Conservation (phyloP, 2,888 invertebrate species). For the Leptinotarsa juncta region DNA sequence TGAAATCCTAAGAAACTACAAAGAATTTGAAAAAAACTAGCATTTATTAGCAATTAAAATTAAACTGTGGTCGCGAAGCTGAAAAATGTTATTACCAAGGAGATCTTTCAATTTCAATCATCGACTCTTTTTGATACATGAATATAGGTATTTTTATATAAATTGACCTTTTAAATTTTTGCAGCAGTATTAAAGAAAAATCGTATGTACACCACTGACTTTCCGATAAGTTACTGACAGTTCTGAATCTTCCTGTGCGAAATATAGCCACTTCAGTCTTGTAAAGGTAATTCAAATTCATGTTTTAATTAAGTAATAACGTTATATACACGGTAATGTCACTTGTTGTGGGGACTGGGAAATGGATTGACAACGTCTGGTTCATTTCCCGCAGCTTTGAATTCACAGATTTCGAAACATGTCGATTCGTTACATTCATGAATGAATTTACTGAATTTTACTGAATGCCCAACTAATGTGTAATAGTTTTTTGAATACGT, state of each 20-base stretch:
- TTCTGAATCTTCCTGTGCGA: constrained; percentile 29
- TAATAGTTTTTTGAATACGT: too few species aligned
- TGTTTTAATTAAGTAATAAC: constrained; percentile 64
- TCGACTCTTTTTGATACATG: too few species aligned
- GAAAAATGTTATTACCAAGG: too few species aligned
- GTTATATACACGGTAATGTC: constrained; percentile 57
- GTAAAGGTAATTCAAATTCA: constrained; percentile 62
- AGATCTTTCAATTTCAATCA: too few species aligned
- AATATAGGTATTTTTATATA: too few species aligned
- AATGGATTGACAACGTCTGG: constrained; percentile 11
- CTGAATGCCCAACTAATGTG: too few species aligned
- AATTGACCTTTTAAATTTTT: too few species aligned
- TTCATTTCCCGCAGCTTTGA: neutral
- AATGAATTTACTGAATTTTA: too few species aligned
- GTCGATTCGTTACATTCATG: neutral
- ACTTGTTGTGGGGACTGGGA: constrained; percentile 51
- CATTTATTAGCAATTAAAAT: too few species aligned
- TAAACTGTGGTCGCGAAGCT: too few species aligned
- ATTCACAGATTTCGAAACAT: neutral
- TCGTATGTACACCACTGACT: constrained; percentile 23
- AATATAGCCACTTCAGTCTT: constrained; percentile 48
- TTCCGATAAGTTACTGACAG: constrained; percentile 10
- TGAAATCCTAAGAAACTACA: too few species aligned
- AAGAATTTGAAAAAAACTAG: too few species aligned
- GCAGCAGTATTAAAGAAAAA: neutral